Evolutionary conservation across 1,140 invertebrate species (phyloP).

Genomic region (Penaeus japonicus): DNA sequence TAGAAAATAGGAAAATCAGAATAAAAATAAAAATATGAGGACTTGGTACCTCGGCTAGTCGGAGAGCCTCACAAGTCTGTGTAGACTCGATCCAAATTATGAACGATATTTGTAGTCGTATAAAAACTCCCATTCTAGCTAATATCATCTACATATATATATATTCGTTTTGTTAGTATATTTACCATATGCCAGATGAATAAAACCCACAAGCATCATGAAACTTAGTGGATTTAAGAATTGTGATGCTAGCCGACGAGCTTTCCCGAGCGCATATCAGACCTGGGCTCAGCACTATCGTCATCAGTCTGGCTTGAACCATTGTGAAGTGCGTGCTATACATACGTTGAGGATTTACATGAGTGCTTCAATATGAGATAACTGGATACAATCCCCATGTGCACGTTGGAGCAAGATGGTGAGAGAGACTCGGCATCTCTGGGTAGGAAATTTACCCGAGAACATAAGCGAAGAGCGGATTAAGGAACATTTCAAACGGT

Average conservation of each 20-base stretch:
- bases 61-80: too few relatives aligned
- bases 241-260: not conserved
- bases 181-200: too few relatives aligned
- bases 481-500: conserved; percentile 97
- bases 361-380: conserved; percentile 58
- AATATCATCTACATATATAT: too few relatives aligned
- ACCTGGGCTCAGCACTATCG: conserved; percentile 22
- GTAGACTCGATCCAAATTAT: too few relatives aligned
- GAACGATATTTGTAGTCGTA: too few relatives aligned
- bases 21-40: too few relatives aligned
- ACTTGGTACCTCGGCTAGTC: too few relatives aligned
- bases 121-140: too few relatives aligned
- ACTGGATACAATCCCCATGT: conserved; percentile 59
- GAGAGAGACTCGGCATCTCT: conserved; percentile 99
- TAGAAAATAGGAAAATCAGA: too few relatives aligned
- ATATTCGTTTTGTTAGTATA: too few relatives aligned
- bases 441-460: conserved; percentile 99
- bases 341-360: conserved; percentile 53
- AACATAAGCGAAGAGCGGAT: conserved; percentile 95
- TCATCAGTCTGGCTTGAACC: conserved; percentile 57
- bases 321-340: conserved; percentile 37
- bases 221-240: not conserved
- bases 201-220: too few relatives aligned
- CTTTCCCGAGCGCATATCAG: conserved; percentile 27
- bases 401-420: conserved; percentile 83